These are phyloP conservation scores for Acanthacorydalis orientalis DNA, from an alignment of 2,888 invertebrate genomes.

Conservation along the genomic window DNA sequence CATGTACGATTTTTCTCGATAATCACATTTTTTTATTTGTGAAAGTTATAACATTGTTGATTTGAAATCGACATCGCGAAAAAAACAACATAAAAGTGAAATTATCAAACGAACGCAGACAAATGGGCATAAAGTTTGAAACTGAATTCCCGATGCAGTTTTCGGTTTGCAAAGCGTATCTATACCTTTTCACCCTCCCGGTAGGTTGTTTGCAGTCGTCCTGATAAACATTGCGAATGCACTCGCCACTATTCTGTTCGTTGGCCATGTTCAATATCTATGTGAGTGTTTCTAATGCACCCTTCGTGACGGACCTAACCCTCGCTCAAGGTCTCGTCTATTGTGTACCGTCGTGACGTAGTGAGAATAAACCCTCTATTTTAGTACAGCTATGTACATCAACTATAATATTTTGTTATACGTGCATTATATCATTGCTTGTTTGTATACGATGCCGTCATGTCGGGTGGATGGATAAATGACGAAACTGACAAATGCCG, in stretches of 20 bases:
- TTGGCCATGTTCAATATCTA: not conserved
- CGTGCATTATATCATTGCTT: too few species aligned
- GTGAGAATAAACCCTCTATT: slow-evolving; percentile 2
- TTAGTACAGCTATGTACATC: slow-evolving; percentile 1
- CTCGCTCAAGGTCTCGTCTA: slow-evolving; percentile 12
- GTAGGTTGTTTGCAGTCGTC: not conserved
- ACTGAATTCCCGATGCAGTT: not conserved
- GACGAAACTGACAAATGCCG: too few species aligned
- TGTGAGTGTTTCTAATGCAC: slow-evolving; percentile 8
- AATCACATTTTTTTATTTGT: too few species aligned
- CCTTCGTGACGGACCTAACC: slow-evolving; percentile 9
- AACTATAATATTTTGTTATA: not conserved
- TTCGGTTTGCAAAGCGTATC: not conserved
- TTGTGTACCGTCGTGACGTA: slow-evolving; percentile 19
- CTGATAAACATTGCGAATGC: not conserved
- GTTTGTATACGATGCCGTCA: too few species aligned
- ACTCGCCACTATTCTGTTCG: not conserved
- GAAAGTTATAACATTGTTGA: too few species aligned
- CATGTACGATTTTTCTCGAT: too few species aligned
- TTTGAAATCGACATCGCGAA: too few species aligned
- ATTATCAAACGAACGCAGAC: too few species aligned
- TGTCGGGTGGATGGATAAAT: too few species aligned
- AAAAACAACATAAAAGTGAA: too few species aligned
- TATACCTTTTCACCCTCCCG: not conserved
- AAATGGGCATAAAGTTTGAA: too few species aligned